Evolutionary conservation across 2,113 vertebrate genomes (phyloP).

Genomic region (Nycticryphes semicollaris): DNA sequence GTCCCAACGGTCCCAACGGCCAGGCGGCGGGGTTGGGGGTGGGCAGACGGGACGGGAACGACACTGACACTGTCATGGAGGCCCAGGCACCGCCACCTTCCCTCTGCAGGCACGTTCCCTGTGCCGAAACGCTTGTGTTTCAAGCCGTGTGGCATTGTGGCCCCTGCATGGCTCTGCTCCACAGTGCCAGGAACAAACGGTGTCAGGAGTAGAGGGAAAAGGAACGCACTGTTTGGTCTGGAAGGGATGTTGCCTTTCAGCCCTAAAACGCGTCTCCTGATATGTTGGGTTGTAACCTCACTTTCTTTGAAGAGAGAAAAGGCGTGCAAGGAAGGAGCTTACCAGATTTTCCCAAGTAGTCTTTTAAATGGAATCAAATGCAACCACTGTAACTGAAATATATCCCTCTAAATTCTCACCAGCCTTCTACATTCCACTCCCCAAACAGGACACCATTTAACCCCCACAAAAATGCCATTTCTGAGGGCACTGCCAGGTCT

Average conservation of each 20-base stretch:
- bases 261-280: background rate
- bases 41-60: too few species aligned
- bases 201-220: background rate
- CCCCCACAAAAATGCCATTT: background rate
- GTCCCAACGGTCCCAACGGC: background rate
- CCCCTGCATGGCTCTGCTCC: fast-evolving
- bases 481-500: background rate
- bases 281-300: fast-evolving
- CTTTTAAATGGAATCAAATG: background rate
- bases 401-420: background rate
- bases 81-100: fast-evolving
- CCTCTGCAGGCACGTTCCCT: background rate
- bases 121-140: fast-evolving
- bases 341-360: background rate
- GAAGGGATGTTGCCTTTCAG: background rate
- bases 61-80: background rate
- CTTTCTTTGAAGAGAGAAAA: background rate
- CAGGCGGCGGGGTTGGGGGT: background rate
- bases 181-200: background rate
- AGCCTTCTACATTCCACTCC: background rate
- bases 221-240: too few species aligned
- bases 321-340: background rate
- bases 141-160: fast-evolving
- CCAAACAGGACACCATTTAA: background rate
- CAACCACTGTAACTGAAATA: background rate